A percentile compares a stretch with the other conserved stretches of the same genome.
Conservation (phyloP, 2,888 invertebrate species). For the Erynnis tages region DNA sequence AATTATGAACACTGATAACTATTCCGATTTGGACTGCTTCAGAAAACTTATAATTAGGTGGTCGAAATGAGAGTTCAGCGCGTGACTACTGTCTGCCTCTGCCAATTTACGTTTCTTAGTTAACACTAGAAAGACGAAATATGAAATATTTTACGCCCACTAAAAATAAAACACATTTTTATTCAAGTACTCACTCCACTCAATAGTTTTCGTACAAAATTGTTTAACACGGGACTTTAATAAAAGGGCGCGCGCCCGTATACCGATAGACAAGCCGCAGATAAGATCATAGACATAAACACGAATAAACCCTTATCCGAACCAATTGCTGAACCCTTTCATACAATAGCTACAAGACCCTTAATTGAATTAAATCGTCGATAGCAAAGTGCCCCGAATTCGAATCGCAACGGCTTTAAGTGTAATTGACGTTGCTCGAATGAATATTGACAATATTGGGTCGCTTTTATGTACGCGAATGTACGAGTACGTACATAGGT, state of each 20-base stretch:
- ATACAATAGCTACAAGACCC: constrained; percentile 63
- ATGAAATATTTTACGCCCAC: not conserved
- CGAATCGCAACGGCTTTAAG: constrained; percentile 16
- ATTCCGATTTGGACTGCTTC: too few relatives aligned
- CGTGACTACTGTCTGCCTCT: too few relatives aligned
- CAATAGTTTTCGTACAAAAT: constrained; percentile 43
- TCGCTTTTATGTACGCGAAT: not conserved
- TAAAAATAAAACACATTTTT: not conserved
- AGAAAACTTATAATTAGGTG: too few relatives aligned
- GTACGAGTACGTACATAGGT: too few relatives aligned
- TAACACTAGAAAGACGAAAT: too few relatives aligned
- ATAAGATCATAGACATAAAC: constrained; percentile 75
- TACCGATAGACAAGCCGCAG: constrained; percentile 59
- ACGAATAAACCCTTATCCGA: constrained; percentile 55
- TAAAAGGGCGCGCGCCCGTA: constrained; percentile 72
- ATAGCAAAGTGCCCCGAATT: constrained; percentile 16
- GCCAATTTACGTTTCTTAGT: too few relatives aligned
- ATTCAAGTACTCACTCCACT: constrained; percentile 34
- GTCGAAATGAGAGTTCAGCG: too few relatives aligned
- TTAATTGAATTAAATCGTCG: constrained; percentile 66
- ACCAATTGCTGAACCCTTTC: constrained; percentile 69
- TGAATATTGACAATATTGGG: constrained; percentile 19
- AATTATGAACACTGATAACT: too few relatives aligned
- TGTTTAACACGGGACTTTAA: constrained; percentile 59
- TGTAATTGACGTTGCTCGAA: constrained; percentile 16